Evolutionary conservation across 2,113 vertebrate species (phyloP), one percentile per base, ranked within the genome.

Genomic region (Tenebrosternarchus preto): DNA sequence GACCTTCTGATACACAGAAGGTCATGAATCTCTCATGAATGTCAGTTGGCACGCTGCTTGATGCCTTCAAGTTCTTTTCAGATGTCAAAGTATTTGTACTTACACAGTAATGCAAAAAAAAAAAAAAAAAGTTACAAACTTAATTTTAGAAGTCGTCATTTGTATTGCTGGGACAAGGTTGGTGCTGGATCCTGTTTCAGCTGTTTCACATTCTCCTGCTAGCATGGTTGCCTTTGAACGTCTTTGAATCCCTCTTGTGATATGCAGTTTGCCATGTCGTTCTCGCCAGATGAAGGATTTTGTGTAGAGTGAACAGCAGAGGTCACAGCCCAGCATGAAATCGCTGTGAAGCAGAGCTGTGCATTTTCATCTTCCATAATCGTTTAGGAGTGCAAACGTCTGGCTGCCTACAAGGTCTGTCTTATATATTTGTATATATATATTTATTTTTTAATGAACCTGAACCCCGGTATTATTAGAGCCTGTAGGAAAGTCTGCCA

Each of bases 401-500:
- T 68, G n/a, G 33, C 64, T 68, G 64, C 64, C 64, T 22, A 68
- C 64, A 39, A 31, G 20, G 33, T 66, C 64, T 39, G 31, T 1
- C 64, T 33, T 39, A 68, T 68, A 39, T 68, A 39, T 68, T 68
- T 39, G 1, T 50, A 15, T 50, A 15, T 15, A 15, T 50, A 15
- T 15, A 12, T 50, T 46, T 46, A 6, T 46, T 50, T 50, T 50
- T 7, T 50, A 15, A 50, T 50, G n/a, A 19, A 36, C 2, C 46
- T 56, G 61, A 55, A 25, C 2, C 39, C 31, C 19, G 50, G 60
- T 16, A 71, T 73, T 73, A 73, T 73, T 36, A 53, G 36, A 59
- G 53, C 25, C 46, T 78, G 36, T 83, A 73, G 76, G 76, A 78
- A 27, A 61, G 55, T 77, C 46, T 36, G 76, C n/a, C 59, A 20